Evolutionary conservation across 2,113 vertebrate genomes (phyloP).

Genomic region (Variabilichromis moorii): DNA sequence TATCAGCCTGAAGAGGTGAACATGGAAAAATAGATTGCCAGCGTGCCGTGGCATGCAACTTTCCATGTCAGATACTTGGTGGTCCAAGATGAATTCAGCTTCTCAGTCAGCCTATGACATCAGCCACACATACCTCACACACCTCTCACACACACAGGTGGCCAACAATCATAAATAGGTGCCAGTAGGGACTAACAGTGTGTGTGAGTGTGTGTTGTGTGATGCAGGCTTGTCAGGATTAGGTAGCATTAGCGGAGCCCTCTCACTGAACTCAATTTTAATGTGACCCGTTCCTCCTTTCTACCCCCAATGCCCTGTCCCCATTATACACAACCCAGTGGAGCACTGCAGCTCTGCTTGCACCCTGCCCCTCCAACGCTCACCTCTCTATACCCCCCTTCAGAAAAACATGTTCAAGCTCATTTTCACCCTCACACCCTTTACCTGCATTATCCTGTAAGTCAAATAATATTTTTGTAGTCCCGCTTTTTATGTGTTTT

Average conservation of each 20-base stretch:
- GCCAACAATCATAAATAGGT: constrained; percentile 34
- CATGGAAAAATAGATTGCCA: constrained; percentile 16
- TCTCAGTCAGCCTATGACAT: constrained; percentile 30
- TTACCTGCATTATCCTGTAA: background rate
- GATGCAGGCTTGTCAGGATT: constrained; percentile 39
- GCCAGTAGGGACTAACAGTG: background rate
- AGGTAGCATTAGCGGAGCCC: constrained; percentile 46
- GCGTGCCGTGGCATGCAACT: constrained; percentile 4
- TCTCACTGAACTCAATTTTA: constrained; percentile 61
- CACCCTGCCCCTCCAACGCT: background rate
- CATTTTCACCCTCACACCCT: background rate
- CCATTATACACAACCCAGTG: constrained; percentile 45
- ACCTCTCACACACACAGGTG: constrained; percentile 1
- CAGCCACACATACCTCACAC: constrained; percentile 21
- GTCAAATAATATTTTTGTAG: background rate
- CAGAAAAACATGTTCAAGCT: background rate
- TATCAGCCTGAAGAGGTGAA: background rate
- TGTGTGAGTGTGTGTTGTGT: background rate
- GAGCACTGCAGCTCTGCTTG: constrained; percentile 37
- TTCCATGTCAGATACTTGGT: constrained; percentile 19
- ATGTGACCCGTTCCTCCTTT: constrained; percentile 49
- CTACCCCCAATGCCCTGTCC: constrained; percentile 16
- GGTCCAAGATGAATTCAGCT: constrained; percentile 29
- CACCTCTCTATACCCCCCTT: background rate
- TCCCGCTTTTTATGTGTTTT: background rate